phyloP scores from a whole-genome alignment of 2,113 vertebrate species.

The Monopterus albus region DNA sequence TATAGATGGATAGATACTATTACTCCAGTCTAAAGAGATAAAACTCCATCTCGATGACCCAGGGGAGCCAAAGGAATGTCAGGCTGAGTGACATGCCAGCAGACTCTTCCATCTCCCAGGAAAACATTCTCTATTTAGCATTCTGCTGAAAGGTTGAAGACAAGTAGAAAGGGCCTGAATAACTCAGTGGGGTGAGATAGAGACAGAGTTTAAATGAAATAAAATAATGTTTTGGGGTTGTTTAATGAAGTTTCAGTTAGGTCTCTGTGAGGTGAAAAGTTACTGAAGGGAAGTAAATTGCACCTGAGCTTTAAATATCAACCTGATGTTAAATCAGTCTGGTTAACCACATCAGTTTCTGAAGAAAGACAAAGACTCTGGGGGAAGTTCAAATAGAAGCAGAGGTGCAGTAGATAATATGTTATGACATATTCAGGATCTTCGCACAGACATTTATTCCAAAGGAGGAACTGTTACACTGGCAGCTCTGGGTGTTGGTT shows the following conservation, averaged over 20 bases:
- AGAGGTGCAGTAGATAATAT: background rate
- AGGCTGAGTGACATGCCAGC: conserved; percentile 66
- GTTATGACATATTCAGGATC: conserved; percentile 5
- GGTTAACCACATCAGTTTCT: background rate
- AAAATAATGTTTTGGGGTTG: conserved; percentile 27
- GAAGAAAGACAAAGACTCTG: background rate
- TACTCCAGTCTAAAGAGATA: conserved; percentile 49
- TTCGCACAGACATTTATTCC: background rate
- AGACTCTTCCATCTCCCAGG: conserved; percentile 44
- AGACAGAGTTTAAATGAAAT: conserved; percentile 30
- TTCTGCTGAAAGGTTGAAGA: conserved; percentile 65
- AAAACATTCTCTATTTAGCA: conserved; percentile 67
- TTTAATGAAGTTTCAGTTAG: conserved; percentile 6
- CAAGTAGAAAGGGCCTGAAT: conserved; percentile 24
- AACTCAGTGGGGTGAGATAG: conserved; percentile 7
- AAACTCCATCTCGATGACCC: conserved; percentile 53
- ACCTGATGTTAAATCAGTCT: background rate
- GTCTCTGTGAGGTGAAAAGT: background rate
- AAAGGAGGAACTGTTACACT: background rate
- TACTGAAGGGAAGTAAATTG: background rate
- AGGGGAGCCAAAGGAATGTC: conserved; percentile 55
- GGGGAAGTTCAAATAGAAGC: background rate
- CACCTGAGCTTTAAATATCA: conserved; percentile 2
- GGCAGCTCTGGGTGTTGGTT: conserved; percentile 26
- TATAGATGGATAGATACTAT: conserved; percentile 61